These are phyloP conservation scores for Lasiurus borealis DNA, from an alignment of 2,113 vertebrate species.

Conservation along the genomic window DNA sequence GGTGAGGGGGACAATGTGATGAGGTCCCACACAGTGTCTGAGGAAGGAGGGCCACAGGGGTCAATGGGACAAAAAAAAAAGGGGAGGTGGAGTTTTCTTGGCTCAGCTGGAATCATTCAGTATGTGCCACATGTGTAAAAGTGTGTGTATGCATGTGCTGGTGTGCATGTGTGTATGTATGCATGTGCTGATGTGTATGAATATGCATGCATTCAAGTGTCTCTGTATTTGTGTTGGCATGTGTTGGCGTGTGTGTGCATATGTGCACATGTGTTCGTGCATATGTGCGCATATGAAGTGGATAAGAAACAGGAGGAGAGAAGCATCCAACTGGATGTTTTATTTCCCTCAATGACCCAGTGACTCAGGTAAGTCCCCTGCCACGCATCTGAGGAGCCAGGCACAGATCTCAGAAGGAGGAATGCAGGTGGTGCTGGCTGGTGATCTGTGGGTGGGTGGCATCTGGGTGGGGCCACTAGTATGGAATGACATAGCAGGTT, in stretches of 20 bases:
- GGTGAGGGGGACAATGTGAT: not conserved
- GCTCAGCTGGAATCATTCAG: not conserved
- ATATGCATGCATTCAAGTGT: not conserved
- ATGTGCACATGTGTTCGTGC: no score
- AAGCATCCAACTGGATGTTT: not conserved
- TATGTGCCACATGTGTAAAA: not conserved
- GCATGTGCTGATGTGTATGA: no score
- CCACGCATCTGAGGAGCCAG: not conserved
- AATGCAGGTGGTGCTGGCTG: not conserved
- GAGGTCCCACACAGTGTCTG: not conserved
- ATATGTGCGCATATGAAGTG: not conserved
- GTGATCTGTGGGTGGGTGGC: not conserved
- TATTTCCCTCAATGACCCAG: not conserved
- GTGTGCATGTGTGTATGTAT: not conserved
- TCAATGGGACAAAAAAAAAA: not conserved
- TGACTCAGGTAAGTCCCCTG: not conserved
- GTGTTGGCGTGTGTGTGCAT: not conserved
- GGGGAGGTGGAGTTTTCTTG: not conserved
- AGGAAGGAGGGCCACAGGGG: not conserved
- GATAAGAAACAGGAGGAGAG: not conserved
- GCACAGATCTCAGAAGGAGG: not conserved
- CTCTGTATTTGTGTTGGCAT: not conserved
- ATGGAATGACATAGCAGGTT: not conserved
- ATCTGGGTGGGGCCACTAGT: fast-evolving
- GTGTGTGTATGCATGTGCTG: no score